A percentile compares a stretch with the other conserved stretches of the same genome.
phyloP scores from a whole-genome alignment of 2,888 invertebrate species.

The Leptopterna dolabrata region DNA sequence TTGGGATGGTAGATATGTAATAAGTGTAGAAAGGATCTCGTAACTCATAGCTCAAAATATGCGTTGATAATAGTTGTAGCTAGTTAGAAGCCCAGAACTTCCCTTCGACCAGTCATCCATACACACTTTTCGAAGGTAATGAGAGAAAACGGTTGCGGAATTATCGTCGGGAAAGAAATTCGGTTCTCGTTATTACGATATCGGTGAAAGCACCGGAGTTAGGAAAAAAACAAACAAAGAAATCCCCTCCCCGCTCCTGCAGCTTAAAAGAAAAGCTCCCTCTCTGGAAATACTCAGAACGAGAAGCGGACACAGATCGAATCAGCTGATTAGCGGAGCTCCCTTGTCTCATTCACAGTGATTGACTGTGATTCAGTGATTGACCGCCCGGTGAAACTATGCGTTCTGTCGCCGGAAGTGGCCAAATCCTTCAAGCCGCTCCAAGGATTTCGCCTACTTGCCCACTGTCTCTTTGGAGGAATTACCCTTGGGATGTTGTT shows the following conservation, averaged over 20 bases:
- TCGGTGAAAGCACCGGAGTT: slow-evolving; percentile 11
- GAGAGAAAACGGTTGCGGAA: slow-evolving; percentile 1
- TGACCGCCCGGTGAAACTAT: slow-evolving; percentile 17
- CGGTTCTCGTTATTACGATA: slow-evolving; percentile 34
- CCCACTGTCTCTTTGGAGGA: not conserved
- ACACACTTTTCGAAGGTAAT: slow-evolving; percentile 14
- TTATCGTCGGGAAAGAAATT: slow-evolving; percentile 2
- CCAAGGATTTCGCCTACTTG: not conserved
- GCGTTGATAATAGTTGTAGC: not conserved
- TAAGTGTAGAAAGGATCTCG: no score
- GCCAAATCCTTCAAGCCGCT: not conserved
- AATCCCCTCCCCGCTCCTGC: not conserved
- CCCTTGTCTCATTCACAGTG: slow-evolving; percentile 11
- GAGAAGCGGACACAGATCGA: slow-evolving; percentile 21
- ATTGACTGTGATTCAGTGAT: slow-evolving; percentile 29
- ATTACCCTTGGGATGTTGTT: not conserved
- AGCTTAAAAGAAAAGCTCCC: not conserved
- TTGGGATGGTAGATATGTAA: no score
- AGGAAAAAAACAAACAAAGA: slow-evolving; percentile 18
- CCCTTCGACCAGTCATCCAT: not conserved
- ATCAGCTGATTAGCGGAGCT: not conserved
- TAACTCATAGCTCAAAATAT: no score
- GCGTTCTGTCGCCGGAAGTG: not conserved
- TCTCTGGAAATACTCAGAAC: not conserved
- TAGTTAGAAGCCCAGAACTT: not conserved